phyloP scores from a whole-genome alignment of 2,797 vertebrate genomes.

The Valencia hispanica region DNA sequence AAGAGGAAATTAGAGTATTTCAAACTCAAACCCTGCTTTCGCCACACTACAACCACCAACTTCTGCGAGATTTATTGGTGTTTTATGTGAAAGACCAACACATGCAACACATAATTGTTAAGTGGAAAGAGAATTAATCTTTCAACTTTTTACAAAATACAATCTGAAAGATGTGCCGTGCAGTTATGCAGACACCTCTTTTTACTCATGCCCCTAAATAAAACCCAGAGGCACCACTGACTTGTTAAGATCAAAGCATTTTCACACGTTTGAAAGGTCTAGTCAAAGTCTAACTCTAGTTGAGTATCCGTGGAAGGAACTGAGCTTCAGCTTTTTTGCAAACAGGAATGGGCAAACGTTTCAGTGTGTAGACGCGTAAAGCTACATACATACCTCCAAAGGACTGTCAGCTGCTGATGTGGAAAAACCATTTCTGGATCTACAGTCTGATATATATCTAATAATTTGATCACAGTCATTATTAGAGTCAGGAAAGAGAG shows the following conservation, averaged over 20 bases:
- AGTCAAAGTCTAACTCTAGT: neutral
- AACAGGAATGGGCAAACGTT: neutral
- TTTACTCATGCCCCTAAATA: neutral
- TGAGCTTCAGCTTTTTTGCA: no score
- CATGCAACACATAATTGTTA: neutral
- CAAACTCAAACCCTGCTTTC: neutral
- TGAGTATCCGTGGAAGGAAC: neutral
- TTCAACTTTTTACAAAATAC: neutral
- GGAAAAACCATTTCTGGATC: no score
- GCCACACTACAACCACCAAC: neutral
- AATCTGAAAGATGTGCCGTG: neutral
- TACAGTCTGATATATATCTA: no score
- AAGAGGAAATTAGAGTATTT: neutral
- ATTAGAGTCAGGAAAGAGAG: no score
- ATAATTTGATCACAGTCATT: no score
- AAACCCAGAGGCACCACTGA: neutral
- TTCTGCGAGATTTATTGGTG: neutral
- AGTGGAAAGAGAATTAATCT: neutral
- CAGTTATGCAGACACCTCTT: neutral
- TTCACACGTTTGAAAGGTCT: neutral
- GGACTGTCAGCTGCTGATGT: no score
- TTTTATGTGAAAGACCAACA: neutral
- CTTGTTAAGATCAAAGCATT: neutral
- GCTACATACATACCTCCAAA: no score
- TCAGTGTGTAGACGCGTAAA: neutral